Conservation (phyloP, 1,140 invertebrate species). For the Bombyx mori region ASM3026992v2 NC_085110.1:14796501-14797000, state of each 20-base stretch:
- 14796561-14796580: slow-evolving; percentile 5
- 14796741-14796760: background rate
- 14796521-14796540: background rate
- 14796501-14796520: background rate
- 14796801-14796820: no score
- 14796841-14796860: background rate
- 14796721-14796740: slow-evolving; percentile 2
- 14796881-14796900: background rate
- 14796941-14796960: slow-evolving; percentile 10
- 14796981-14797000: slow-evolving; percentile 46
- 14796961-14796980: slow-evolving; percentile 27
- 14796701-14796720: slow-evolving; percentile 14
- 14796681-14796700: slow-evolving; percentile 10
- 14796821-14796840: no score
- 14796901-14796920: slow-evolving; percentile 14
- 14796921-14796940: slow-evolving; percentile 19
- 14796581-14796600: slow-evolving; percentile 7
- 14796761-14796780: no score
- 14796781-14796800: no score
- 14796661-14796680: slow-evolving; percentile 15
- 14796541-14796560: slow-evolving; percentile 2
- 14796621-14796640: slow-evolving; percentile 19
- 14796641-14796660: slow-evolving; percentile 6
- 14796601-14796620: slow-evolving; percentile 11
- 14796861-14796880: background rate